A percentile compares a stretch with the other conserved stretches of the same genome.
Conservation (phyloP, 2,797 vertebrate genomes). For the Eulemur mongoz region DNA sequence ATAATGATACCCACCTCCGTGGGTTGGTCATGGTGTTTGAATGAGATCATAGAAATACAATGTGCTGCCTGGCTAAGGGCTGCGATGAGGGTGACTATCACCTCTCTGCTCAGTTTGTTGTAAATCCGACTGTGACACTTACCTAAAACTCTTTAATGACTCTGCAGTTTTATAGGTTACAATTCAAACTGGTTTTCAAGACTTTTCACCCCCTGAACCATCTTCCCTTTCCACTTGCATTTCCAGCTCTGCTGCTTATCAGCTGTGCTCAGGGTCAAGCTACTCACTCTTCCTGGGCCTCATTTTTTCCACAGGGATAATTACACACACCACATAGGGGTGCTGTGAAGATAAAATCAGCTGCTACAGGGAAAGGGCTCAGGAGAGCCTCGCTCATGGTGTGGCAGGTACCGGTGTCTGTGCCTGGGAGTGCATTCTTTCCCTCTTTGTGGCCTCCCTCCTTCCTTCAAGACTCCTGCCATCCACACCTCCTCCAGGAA, state of each 20-base stretch:
- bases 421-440: not conserved
- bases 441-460: not conserved
- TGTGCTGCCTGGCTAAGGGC: not conserved
- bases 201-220: not conserved
- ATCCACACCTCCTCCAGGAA: not conserved
- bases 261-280: not conserved
- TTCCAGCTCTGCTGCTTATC: not conserved
- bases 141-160: not conserved
- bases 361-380: too few species aligned
- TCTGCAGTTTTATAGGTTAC: not conserved
- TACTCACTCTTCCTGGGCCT: not conserved
- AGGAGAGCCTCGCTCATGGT: too few species aligned
- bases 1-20: rapidly evolving
- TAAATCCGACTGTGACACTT: not conserved
- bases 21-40: not conserved
- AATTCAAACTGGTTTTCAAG: not conserved
- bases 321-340: rapidly evolving
- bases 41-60: not conserved
- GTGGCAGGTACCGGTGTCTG: not conserved
- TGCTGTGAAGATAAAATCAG: not conserved
- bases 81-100: not conserved
- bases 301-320: not conserved
- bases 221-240: not conserved
- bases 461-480: not conserved
- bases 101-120: not conserved